Evolutionary conservation across 2,797 vertebrate genomes (phyloP), one percentile per base, ranked within the genome.

Genomic region (Arrhamphus sclerolepis): DNA sequence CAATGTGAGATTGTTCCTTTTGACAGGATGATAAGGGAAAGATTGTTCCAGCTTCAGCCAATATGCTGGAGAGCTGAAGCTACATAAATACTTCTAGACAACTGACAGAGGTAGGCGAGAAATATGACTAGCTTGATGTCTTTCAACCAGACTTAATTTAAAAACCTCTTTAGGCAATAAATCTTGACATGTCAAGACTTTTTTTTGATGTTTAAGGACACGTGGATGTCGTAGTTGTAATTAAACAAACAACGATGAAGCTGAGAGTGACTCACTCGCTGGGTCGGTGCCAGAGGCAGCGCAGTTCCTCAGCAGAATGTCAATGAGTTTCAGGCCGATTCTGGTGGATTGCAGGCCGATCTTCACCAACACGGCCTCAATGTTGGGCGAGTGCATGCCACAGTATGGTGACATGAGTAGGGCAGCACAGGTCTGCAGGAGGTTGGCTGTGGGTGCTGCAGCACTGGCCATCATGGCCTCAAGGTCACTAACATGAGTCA

Each of bases 331-430:
- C 47, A 99, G 92, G 48, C 98, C 98, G 48, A 98, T 96, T 82
- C 94, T 93, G 2, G 98, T 98, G 40, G 97, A 99, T 89, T 99
- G 98, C 62, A 99, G 91, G 63, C 98, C 98, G 28, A 99, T 99
- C 91, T 99, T 98, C 8, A 99, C 96, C 61, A 99, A 93, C 50
- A 99, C 97, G 0, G 97, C 97, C 78, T 99, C 98, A 0, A 99
- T 99, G 88, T 99, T 99, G 66, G 97, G 98, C 0, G 98, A 98
- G 83, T 99, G 98, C 98, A 99, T 99, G 46, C 98, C 98, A 50
- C 98, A 99, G 79, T 99, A 99, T 0, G 98, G 98, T 0, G 98
- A 99, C 97, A 99, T 99, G 21, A 99, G 87, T 66, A 99, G 87
- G 0, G 98, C 98, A 1, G 98, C 97, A 20, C 98, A 99, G 0